phyloP scores from a whole-genome alignment of 2,888 invertebrate species.

The Antheraea yamamai region DNA sequence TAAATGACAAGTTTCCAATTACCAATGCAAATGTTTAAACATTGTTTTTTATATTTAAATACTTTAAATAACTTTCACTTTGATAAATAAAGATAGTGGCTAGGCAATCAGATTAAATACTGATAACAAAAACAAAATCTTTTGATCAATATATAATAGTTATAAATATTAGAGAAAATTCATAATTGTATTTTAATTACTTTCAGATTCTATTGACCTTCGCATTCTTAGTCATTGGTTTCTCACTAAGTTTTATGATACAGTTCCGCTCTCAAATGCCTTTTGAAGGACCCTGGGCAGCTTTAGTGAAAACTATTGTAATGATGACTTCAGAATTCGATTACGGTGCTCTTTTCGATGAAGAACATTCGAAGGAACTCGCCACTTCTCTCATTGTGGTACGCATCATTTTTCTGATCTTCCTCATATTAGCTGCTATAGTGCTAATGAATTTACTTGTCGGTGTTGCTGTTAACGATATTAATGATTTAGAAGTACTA shows the following conservation, averaged over 20 bases:
- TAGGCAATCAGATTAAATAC: neutral
- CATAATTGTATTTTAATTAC: neutral
- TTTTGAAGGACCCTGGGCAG: constrained; percentile 77
- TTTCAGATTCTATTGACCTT: constrained; percentile 78
- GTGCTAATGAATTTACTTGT: constrained; percentile 83
- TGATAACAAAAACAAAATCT: neutral
- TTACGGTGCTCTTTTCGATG: constrained; percentile 74
- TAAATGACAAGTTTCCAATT: no score
- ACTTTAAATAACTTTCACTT: no score
- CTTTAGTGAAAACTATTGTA: constrained; percentile 80
- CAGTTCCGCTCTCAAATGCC: constrained; percentile 77
- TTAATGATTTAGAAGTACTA: constrained; percentile 79
- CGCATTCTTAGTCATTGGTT: constrained; percentile 78
- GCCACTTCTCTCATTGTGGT: constrained; percentile 69
- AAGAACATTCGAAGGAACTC: constrained; percentile 62
- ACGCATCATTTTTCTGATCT: constrained; percentile 76
- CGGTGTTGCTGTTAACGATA: constrained; percentile 83
- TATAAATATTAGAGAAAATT: neutral
- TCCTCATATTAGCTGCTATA: constrained; percentile 79
- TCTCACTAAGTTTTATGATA: constrained; percentile 81
- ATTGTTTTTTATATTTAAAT: no score
- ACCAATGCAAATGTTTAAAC: no score
- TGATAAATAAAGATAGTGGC: no score
- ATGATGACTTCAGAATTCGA: constrained; percentile 85
- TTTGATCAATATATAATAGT: no score